Conservation (phyloP, 2,797 vertebrate genomes). For the Thaleichthys pacificus region DNA sequence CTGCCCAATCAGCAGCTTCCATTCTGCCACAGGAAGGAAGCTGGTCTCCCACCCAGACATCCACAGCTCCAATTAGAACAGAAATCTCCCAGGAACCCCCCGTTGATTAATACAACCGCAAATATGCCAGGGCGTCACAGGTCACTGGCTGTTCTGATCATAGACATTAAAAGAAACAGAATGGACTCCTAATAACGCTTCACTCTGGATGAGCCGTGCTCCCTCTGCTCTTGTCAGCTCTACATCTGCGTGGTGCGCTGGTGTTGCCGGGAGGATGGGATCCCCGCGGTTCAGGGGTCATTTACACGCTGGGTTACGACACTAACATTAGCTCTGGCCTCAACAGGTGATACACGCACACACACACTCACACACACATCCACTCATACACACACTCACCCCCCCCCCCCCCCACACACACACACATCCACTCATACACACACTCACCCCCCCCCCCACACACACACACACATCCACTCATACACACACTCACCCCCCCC, state of each 20-base stretch:
- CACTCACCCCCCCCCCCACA: background rate
- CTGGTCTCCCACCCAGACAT: conserved; percentile 13
- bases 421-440: background rate
- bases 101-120: conserved; percentile 21
- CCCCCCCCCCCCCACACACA: background rate
- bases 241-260: background rate
- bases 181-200: conserved; percentile 5
- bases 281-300: background rate
- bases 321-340: conserved; percentile 29
- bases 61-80: conserved; percentile 32
- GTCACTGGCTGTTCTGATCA: conserved; percentile 25
- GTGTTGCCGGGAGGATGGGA: conserved; percentile 14
- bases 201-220: background rate
- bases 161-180: background rate
- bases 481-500: background rate
- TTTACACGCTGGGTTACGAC: conserved; percentile 4
- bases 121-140: conserved; percentile 35
- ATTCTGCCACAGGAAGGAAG: conserved; percentile 20
- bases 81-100: conserved; percentile 23
- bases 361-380: background rate
- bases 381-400: background rate
- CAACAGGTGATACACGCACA: conserved; percentile 1
- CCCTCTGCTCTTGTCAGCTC: background rate
- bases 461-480: background rate
- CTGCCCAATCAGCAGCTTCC: conserved; percentile 7